Conservation (phyloP, 1,140 invertebrate species). For the Drosophila aff. region DNA sequence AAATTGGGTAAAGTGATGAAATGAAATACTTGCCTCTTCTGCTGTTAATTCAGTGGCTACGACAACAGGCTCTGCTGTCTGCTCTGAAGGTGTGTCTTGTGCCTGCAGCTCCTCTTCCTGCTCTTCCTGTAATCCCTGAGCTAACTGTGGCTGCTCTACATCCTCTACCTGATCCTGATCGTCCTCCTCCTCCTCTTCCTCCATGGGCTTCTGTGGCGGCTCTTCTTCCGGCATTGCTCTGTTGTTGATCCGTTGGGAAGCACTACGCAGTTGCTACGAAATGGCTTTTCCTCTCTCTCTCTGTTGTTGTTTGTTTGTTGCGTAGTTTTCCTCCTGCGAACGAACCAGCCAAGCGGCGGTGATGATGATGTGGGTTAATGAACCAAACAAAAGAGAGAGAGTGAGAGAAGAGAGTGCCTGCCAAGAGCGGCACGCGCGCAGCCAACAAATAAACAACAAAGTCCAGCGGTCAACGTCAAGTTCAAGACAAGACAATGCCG, state of each 20-base stretch:
- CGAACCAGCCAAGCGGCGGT: conserved; percentile 3
- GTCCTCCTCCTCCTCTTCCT: conserved; percentile 62
- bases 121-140: conserved; percentile 18
- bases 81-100: neutral
- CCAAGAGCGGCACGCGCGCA: conserved; percentile 56
- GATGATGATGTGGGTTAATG: conserved; percentile 61
- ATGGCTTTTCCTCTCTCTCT: conserved; percentile 29
- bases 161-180: conserved; percentile 20
- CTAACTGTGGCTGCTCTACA: conserved; percentile 7
- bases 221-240: conserved; percentile 72
- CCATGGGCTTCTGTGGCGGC: conserved; percentile 68
- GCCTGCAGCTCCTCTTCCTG: neutral
- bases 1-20: too few species aligned
- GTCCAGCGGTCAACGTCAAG: conserved; percentile 76
- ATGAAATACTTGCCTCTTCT: conserved; percentile 88
- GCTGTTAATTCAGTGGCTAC: conserved; percentile 87
- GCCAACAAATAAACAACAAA: conserved; percentile 63
- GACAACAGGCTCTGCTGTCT: neutral
- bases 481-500: conserved; percentile 69
- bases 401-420: conserved; percentile 16
- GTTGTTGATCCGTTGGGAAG: conserved; percentile 17
- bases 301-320: conserved; percentile 62
- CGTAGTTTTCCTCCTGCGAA: conserved; percentile 62
- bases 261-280: conserved; percentile 38
- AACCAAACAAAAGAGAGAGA: conserved; percentile 66